Percentiles rank a stretch among this genome's conserved stretches.
phyloP scores from a whole-genome alignment of 2,797 vertebrate genomes.

The Ctenosaura bakeri region DNA sequence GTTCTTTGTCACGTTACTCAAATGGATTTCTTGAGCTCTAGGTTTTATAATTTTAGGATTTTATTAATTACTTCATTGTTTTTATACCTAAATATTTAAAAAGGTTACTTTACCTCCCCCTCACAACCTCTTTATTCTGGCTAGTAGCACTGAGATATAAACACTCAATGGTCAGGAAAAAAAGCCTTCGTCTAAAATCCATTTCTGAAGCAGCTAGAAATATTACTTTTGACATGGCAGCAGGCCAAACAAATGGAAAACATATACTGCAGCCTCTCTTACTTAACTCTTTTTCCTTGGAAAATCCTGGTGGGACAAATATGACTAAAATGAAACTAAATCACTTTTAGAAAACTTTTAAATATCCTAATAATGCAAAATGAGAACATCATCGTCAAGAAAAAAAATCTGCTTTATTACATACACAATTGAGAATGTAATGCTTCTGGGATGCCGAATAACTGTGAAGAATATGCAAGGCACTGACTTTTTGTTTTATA shows the following conservation, averaged over 20 bases:
- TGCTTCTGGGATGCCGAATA: not conserved
- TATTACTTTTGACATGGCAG: conserved; percentile 65
- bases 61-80: conserved; percentile 80
- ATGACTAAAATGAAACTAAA: conserved; percentile 76
- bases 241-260: conserved; percentile 69
- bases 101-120: conserved; percentile 14
- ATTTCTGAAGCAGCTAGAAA: conserved; percentile 70
- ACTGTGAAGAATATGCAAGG: not conserved
- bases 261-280: conserved; percentile 69
- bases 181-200: conserved; percentile 74
- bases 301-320: conserved; percentile 77
- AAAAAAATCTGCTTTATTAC: conserved; percentile 53
- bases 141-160: conserved; percentile 54
- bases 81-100: conserved; percentile 77
- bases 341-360: conserved; percentile 61
- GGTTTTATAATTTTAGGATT: conserved; percentile 82
- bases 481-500: not conserved
- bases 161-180: conserved; percentile 73
- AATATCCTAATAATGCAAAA: conserved; percentile 4
- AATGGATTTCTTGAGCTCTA: conserved; percentile 67
- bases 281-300: conserved; percentile 67
- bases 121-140: conserved; percentile 57
- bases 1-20: conserved; percentile 65
- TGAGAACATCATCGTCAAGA: conserved; percentile 53
- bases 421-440: conserved; percentile 28